Evolutionary conservation across 1,140 invertebrate genomes (phyloP).

Genomic region (Hirudo medicinalis): DNA sequence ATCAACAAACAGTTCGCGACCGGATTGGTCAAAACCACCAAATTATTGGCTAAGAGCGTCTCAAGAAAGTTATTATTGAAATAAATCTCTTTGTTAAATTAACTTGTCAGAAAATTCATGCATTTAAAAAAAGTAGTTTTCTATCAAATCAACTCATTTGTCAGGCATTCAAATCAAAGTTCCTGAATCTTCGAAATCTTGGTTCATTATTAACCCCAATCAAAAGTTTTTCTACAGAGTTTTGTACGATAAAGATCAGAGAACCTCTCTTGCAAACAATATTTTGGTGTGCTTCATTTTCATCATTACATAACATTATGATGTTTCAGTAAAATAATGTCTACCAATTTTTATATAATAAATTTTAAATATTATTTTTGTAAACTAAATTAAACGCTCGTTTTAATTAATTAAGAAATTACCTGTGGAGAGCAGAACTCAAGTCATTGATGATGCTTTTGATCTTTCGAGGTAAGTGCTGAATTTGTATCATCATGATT

Average conservation of each 20-base stretch:
- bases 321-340: not conserved
- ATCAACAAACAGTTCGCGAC: not conserved
- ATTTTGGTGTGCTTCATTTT: not conserved
- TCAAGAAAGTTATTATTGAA: constrained; percentile 4
- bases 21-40: not conserved
- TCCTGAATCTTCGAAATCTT: not conserved
- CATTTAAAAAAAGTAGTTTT: no score
- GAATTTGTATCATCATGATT: no score
- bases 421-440: not conserved
- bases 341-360: no score
- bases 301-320: not conserved
- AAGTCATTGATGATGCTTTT: constrained; percentile 9
- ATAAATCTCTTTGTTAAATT: not conserved
- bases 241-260: not conserved
- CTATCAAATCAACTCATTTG: no score
- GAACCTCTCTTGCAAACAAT: not conserved
- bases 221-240: constrained; percentile 9
- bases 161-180: not conserved
- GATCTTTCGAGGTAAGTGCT: constrained; percentile 1
- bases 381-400: not conserved
- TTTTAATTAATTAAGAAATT: not conserved
- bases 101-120: not conserved
- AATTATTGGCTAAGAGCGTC: constrained; percentile 1
- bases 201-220: constrained; percentile 6
- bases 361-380: no score